Base-by-base conservation (phyloP, 2,113 vertebrate genomes). In the Spea multiplicata region DNA sequence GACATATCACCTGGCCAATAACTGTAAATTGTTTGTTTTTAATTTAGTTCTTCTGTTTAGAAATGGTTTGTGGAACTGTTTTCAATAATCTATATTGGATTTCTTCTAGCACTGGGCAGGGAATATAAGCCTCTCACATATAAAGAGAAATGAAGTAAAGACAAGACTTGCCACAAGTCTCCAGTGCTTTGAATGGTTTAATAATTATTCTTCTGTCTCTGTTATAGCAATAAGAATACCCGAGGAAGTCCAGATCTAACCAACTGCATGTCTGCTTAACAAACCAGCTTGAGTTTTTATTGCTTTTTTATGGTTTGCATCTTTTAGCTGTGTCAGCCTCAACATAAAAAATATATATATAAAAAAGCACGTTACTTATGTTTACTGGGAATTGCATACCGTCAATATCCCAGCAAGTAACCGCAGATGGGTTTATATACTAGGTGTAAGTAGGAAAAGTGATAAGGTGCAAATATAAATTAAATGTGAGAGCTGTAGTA, bases 51-150 rank as follows among this genome's bases (percentile, higher is more conserved):
- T 61, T 67, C 16, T 44, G 78, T 80, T 74, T 73, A 80, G 62
- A 73, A 80, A 59, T 53, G 64, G 71, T 80, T 80, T 80, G 71
- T 68, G 74, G 71, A 80, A 80, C 64, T 74, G 59, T 80, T 80
- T 74, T 80, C 71, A 68, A 80, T 80, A 80, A 80, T 80, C 78
- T 74, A 74, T 80, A 80, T 80, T 80, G 68, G 78, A 80, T 80
- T 80, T 80, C 65, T 67, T 73, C 71, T 68, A 74, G 71, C 71
- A 74, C 78, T 80, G 78, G 74, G 71, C 17, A 53, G 78, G 78
- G 78, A 80, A 80, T 80, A 74, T 59, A 49, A 74, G 46, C n/a
- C 52, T 73, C 77, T 53, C 77, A 61, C 70, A 67, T 16, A 80
- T 68, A 74, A 79, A 74, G 71, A 80, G 71, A 74, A 74, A 80